Evolutionary conservation across 2,113 vertebrate species (phyloP).

Genomic region (Nerophis ophidion): DNA sequence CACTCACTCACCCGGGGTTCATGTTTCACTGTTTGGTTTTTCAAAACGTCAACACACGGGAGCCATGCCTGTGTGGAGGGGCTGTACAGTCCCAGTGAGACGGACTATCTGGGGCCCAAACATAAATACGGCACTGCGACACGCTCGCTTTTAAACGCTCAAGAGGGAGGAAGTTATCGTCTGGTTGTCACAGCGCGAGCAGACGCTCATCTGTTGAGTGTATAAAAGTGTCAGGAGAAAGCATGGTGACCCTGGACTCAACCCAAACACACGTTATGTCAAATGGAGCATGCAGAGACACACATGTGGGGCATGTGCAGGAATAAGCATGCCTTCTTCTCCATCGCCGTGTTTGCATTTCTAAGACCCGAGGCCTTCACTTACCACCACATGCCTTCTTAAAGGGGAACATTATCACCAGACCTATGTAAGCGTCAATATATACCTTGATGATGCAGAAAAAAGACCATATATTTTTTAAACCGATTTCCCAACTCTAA

Average conservation of each 20-base stretch:
- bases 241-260: constrained; percentile 66
- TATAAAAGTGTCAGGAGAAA: constrained; percentile 73
- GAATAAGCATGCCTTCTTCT: constrained; percentile 8
- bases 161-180: constrained; percentile 47
- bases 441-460: no score
- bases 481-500: no score
- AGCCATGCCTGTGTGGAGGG: constrained; percentile 39
- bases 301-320: constrained; percentile 2
- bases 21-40: constrained; percentile 59
- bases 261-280: constrained; percentile 61
- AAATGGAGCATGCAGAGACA: constrained; percentile 13
- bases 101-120: constrained; percentile 39
- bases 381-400: neutral
- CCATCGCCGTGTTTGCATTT: neutral
- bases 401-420: no score
- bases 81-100: constrained; percentile 23
- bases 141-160: constrained; percentile 53
- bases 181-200: constrained; percentile 31
- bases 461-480: no score
- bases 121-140: constrained; percentile 51
- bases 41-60: constrained; percentile 61
- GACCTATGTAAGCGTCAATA: no score
- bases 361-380: neutral
- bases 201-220: constrained; percentile 48
- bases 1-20: constrained; percentile 21